Evolutionary conservation across 2,113 vertebrate genomes (phyloP).

Genomic region (Daphoenositta chrysoptera): DNA sequence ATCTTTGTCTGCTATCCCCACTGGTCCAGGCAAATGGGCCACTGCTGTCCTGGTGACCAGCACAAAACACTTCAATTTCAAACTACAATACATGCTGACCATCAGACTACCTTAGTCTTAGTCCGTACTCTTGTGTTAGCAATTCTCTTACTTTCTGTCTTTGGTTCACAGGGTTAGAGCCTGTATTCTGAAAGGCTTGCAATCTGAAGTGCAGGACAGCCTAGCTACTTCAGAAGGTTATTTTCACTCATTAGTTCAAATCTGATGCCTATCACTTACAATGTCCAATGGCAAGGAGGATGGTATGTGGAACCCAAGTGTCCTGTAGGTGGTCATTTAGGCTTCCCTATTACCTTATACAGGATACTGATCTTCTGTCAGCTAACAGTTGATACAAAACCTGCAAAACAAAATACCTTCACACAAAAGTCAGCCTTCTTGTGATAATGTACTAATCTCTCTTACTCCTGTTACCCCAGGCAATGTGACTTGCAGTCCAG

Average conservation of each 20-base stretch:
- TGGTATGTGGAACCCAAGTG: background rate
- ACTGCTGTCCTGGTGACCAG: background rate
- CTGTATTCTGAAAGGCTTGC: background rate
- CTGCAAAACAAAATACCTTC: background rate
- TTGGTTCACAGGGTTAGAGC: background rate
- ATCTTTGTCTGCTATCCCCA: background rate
- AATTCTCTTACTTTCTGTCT: background rate
- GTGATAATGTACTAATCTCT: background rate
- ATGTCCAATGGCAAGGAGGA: background rate
- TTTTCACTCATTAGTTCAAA: background rate
- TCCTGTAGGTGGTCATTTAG: background rate
- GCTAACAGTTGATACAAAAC: background rate
- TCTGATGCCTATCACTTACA: background rate
- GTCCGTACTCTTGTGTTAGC: background rate
- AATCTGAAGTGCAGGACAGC: background rate
- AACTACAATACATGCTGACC: background rate
- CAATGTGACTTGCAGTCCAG: constrained; percentile 87
- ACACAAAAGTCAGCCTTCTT: background rate
- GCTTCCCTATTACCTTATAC: background rate
- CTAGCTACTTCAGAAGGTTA: background rate
- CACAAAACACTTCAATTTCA: background rate
- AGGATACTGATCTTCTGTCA: background rate
- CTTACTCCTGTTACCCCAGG: constrained; percentile 66
- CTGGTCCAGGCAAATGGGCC: background rate
- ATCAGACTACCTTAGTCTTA: background rate